Evolutionary conservation across 2,113 vertebrate genomes (phyloP).

Genomic region (Genyomyrus donnyi): DNA sequence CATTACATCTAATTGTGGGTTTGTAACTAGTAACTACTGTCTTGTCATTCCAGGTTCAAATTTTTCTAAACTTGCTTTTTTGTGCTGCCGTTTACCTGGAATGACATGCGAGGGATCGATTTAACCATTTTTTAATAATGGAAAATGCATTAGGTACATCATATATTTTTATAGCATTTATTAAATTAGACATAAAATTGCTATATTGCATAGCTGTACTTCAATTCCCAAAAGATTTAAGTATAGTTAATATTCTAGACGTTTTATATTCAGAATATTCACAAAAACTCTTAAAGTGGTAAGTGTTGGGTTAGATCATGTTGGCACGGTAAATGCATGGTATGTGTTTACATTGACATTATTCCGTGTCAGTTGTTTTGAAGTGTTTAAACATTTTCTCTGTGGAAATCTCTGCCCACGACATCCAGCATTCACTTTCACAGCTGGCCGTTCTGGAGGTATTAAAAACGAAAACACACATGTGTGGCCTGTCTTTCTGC

Average conservation of each 20-base stretch:
- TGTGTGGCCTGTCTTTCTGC: neutral
- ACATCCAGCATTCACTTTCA: neutral
- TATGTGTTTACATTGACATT: neutral
- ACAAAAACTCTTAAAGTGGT: neutral
- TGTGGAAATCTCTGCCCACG: neutral
- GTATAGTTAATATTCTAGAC: neutral
- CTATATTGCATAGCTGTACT: neutral
- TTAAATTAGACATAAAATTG: neutral
- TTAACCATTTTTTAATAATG: neutral
- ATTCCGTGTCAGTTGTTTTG: neutral
- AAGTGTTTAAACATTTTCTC: neutral
- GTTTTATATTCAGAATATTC: neutral
- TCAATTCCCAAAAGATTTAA: neutral
- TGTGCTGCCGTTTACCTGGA: neutral
- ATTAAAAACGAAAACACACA: neutral
- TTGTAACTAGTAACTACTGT: neutral
- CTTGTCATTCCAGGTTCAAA: neutral
- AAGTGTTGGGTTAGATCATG: neutral
- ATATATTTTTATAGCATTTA: neutral
- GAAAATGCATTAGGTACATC: neutral
- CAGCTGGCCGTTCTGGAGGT: neutral
- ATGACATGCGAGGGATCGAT: neutral
- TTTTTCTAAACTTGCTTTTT: neutral
- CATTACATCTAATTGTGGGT: conserved; percentile 9
- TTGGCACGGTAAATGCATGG: neutral